Conservation (phyloP, 30 jellyfish, hydroid and myxozoan genomes). For the Aurelia aurita region DNA sequence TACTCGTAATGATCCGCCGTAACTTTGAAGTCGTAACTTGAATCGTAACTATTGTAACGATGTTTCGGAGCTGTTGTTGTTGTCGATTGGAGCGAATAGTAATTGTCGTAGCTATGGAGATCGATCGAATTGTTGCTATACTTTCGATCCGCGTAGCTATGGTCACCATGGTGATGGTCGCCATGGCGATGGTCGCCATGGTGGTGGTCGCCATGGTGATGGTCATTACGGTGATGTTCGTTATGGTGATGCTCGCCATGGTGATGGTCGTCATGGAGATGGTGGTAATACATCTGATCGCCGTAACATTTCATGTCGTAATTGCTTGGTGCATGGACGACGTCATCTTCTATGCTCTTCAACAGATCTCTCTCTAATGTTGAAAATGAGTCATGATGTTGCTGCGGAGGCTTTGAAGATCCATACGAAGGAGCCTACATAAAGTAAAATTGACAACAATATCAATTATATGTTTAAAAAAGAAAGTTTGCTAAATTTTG, state of each 20-base stretch:
- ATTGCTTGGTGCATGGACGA: conserved; percentile 23
- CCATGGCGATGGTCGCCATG: background rate
- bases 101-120: conserved; percentile 23
- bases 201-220: background rate
- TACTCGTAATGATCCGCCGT: conserved; percentile 22
- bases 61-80: conserved; percentile 1
- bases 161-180: background rate
- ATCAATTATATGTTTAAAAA: too few relatives aligned
- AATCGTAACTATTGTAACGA: conserved; percentile 41
- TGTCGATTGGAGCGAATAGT: conserved; percentile 9
- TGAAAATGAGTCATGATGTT: conserved; percentile 52
- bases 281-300: background rate
- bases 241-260: too few relatives aligned
- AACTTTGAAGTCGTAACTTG: conserved; percentile 36
- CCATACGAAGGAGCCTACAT: conserved; percentile 19
- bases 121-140: conserved; percentile 8
- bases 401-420: conserved; percentile 24
- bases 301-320: conserved; percentile 1
- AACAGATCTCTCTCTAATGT: conserved; percentile 70
- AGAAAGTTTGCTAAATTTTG: too few relatives aligned
- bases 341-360: conserved; percentile 61
- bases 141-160: conserved; percentile 25
- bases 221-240: too few relatives aligned
- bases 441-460: too few relatives aligned
- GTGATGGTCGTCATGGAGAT: background rate